These are phyloP conservation scores for Rhaphigaster nebulosa DNA, from an alignment of 2,888 invertebrate genomes.

Conservation along the genomic window DNA sequence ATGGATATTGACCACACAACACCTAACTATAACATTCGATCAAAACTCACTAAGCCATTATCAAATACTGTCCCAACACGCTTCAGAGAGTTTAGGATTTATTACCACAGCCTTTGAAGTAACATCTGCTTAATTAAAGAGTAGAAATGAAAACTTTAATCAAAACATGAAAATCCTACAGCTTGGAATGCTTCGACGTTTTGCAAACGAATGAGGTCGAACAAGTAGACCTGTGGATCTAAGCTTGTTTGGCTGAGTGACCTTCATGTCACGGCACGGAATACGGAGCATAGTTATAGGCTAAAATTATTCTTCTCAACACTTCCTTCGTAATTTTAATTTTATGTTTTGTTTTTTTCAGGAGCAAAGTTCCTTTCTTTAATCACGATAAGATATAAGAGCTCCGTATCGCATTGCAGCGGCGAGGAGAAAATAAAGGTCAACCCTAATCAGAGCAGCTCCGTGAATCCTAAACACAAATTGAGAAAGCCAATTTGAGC, in stretches of 20 bases:
- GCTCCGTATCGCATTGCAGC: neutral
- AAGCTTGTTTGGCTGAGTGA: neutral
- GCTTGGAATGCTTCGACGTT: neutral
- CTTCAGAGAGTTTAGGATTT: too few relatives aligned
- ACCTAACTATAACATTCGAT: too few relatives aligned
- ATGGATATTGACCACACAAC: too few relatives aligned
- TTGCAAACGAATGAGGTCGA: neutral
- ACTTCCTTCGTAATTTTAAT: neutral
- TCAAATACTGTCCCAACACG: too few relatives aligned
- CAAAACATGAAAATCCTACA: neutral
- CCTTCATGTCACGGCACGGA: neutral
- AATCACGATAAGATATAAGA: neutral
- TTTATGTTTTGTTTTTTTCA: neutral
- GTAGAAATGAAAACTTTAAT: too few relatives aligned
- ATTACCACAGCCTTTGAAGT: too few relatives aligned
- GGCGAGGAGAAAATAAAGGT: too few relatives aligned
- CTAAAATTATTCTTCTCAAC: neutral
- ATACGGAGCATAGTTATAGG: neutral
- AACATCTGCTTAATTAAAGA: too few relatives aligned
- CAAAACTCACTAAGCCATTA: too few relatives aligned
- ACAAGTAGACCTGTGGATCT: neutral
- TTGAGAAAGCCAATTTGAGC: neutral
- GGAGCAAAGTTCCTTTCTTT: neutral
- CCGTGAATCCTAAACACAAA: neutral
- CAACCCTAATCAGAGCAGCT: neutral